Base-by-base conservation (phyloP, 2,113 vertebrate genomes). In the Poeciliopsis prolifica region DNA sequence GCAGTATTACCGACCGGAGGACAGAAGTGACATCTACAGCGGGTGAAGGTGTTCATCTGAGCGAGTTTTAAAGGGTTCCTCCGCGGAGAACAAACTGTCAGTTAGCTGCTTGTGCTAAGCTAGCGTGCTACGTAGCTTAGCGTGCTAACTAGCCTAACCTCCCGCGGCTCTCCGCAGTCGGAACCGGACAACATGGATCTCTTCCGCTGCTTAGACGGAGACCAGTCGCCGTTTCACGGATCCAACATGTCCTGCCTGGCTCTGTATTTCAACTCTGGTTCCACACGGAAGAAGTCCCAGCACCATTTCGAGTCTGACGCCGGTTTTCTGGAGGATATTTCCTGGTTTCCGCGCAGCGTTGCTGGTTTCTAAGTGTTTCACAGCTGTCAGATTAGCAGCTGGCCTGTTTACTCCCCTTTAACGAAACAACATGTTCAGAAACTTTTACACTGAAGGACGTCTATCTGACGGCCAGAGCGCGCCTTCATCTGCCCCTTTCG, bases 371-470 rank as follows among this genome's bases (percentile, higher is more conserved):
- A 42, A 42, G 58, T 24, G 74, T 40, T 13, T 70, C 69, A 61
- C 79, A 81, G 74, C 82, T 79, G 84, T 86, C 68, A 75, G 1
- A 54, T 24, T 40, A 29, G 58, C 61, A n/a, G 68, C 30, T 58
- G 29, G 22, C 1, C 1, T 6, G 11, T 26, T 17, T n/a, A 40
- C 54, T 73, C 73, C 70, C 78, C 48, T 40, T 81, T 60, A 35
- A 68, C 9, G 61, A 58, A 51, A 37, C 7, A 67, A 60, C 29
- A 93, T 93, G 92, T 94, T 92, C 13, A 85, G 67, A 68, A 91
- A 64, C 67, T 54, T 87, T 63, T 86, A 33, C 44, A 58, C 63
- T 0, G 91, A 93, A 12, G 70, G 75, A 72, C 81, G 74, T 37
- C 68, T 79, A 3, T 71, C 87, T 11, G 63, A 72, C 61, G 80